A percentile compares a stretch with the other conserved stretches of the same genome.
Evolutionary conservation across 2,888 invertebrate species (phyloP).

Genomic region (Erebia ligea): DNA sequence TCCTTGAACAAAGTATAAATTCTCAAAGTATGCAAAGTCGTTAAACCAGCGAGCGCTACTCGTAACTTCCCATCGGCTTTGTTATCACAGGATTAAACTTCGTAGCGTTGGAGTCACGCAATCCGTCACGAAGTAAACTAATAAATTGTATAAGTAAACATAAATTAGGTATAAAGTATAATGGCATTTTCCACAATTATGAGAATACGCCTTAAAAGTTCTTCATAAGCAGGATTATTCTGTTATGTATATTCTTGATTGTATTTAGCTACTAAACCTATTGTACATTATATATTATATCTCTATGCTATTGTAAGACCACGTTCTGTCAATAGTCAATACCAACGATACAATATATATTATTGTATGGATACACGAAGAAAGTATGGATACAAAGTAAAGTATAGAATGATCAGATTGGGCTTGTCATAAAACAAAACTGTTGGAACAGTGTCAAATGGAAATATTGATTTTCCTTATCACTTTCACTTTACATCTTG

Average conservation of each 20-base stretch:
- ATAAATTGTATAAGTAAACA: background rate
- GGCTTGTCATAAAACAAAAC: constrained; percentile 30
- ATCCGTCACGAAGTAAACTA: background rate
- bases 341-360: too few species aligned
- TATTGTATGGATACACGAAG: background rate
- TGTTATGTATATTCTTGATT: background rate
- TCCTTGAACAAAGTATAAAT: constrained; percentile 21
- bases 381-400: background rate
- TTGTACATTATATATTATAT: too few species aligned
- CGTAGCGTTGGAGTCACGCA: constrained; percentile 1
- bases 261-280: too few species aligned
- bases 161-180: background rate
- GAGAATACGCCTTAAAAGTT: too few species aligned
- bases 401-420: constrained; percentile 27
- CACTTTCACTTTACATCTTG: constrained; percentile 27
- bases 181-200: background rate
- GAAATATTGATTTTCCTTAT: constrained; percentile 35
- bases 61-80: constrained; percentile 23
- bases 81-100: constrained; percentile 20
- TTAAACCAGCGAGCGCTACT: constrained; percentile 25
- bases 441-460: constrained; percentile 30
- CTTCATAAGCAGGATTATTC: background rate
- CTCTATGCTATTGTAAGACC: too few species aligned
- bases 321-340: too few species aligned
- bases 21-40: constrained; percentile 22